phyloP scores from a whole-genome alignment of 2,113 vertebrate species.

The Rattus norvegicus region DNA sequence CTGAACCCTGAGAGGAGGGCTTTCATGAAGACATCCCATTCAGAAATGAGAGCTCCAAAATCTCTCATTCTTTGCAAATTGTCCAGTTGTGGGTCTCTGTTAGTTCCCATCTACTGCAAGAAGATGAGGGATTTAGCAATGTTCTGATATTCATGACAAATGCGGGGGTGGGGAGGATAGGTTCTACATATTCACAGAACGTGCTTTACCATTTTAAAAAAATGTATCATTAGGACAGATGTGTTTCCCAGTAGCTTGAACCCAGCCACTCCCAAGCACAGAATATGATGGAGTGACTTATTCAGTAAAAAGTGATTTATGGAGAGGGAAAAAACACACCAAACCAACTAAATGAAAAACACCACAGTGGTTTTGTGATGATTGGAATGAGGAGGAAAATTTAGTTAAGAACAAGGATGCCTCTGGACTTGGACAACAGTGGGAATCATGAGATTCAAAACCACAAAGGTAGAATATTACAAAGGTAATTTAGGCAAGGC shows the following conservation, averaged over 20 bases:
- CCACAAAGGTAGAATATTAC: background rate
- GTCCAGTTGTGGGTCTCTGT: background rate
- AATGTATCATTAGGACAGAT: slow-evolving; percentile 44
- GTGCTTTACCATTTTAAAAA: slow-evolving; percentile 33
- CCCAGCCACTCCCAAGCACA: slow-evolving; percentile 51
- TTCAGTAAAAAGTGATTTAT: background rate
- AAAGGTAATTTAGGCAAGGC: slow-evolving; percentile 30
- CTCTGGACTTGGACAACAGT: background rate
- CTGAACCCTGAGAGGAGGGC: background rate
- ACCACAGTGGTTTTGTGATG: slow-evolving; percentile 51
- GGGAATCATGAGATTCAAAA: slow-evolving; percentile 5
- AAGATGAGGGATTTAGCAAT: background rate
- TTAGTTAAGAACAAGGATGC: slow-evolving; percentile 38
- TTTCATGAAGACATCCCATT: background rate
- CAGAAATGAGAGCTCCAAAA: background rate
- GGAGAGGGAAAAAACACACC: background rate
- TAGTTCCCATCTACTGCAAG: background rate
- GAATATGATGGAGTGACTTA: slow-evolving; percentile 19
- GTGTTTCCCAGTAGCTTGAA: slow-evolving; percentile 48
- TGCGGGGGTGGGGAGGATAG: background rate
- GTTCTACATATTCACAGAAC: slow-evolving; percentile 13
- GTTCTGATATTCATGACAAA: background rate
- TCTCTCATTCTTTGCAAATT: background rate
- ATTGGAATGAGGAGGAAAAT: slow-evolving; percentile 22
- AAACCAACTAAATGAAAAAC: background rate